phyloP scores from a whole-genome alignment of 2,797 vertebrate species.

The Paratrypauchen microcephalus region DNA sequence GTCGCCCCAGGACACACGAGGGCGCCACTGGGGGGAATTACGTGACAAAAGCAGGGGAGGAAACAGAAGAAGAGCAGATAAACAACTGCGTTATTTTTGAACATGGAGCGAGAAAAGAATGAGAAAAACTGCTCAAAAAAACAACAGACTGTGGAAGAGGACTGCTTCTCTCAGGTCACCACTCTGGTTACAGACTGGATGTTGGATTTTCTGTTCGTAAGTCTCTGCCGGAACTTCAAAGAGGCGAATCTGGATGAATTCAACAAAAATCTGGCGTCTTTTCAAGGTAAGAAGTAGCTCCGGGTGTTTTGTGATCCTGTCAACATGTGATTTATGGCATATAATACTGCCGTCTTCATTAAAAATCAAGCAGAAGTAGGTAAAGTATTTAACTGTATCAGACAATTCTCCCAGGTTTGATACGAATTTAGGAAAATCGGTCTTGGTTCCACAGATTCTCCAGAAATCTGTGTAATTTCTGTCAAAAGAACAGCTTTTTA shows the following conservation, averaged over 20 bases:
- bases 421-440: too few relatives aligned
- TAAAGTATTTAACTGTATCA: too few relatives aligned
- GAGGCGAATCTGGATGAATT: slow-evolving; percentile 56
- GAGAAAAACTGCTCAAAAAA: background rate
- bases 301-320: too few relatives aligned
- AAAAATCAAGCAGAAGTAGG: too few relatives aligned
- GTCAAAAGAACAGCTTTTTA: too few relatives aligned
- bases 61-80: background rate
- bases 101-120: slow-evolving; percentile 25
- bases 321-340: too few relatives aligned
- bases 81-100: background rate
- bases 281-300: slow-evolving; percentile 58
- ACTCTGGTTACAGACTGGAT: slow-evolving; percentile 65
- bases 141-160: background rate
- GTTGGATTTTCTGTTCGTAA: slow-evolving; percentile 70
- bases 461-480: too few relatives aligned
- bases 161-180: slow-evolving; percentile 25
- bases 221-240: slow-evolving; percentile 67
- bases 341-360: too few relatives aligned
- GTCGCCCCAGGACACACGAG: background rate
- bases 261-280: slow-evolving; percentile 35
- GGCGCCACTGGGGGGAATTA: background rate
- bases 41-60: background rate
- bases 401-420: too few relatives aligned
- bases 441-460: too few relatives aligned